Percentiles rank a stretch among this genome's conserved stretches.
phyloP scores from a whole-genome alignment of 2,113 vertebrate species.

The Thamnophis sirtalis region DNA sequence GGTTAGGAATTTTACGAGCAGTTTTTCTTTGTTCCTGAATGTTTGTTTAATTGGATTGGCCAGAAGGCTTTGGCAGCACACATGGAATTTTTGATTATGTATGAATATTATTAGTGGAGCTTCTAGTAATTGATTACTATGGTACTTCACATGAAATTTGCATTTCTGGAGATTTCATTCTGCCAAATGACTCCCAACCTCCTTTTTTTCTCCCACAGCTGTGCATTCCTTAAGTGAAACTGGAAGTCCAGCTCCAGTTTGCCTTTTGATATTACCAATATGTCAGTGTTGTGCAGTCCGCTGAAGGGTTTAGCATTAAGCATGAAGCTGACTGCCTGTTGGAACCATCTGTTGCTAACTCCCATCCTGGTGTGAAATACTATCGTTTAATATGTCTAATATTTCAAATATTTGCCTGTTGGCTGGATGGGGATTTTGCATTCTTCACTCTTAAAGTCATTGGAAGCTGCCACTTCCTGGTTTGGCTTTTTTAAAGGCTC shows the following conservation, averaged over 20 bases:
- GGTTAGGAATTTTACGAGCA: neutral
- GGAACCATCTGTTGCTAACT: neutral
- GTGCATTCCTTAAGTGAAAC: conserved; percentile 44
- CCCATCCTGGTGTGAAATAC: neutral
- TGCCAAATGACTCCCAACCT: neutral
- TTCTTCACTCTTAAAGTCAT: neutral
- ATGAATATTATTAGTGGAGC: neutral
- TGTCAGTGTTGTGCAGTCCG: conserved; percentile 16
- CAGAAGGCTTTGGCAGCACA: neutral
- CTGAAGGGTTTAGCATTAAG: conserved; percentile 39
- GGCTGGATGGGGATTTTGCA: conserved; percentile 2
- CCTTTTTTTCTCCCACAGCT: conserved; percentile 24
- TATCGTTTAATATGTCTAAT: neutral
- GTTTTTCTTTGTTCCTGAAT: neutral
- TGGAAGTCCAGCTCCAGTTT: conserved; percentile 25
- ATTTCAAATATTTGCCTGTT: neutral
- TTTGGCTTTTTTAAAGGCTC: neutral
- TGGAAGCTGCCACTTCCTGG: conserved; percentile 13
- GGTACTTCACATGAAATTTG: neutral
- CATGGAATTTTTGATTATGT: neutral
- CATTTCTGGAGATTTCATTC: neutral
- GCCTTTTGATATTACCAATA: neutral
- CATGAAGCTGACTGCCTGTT: conserved; percentile 21
- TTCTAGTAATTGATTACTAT: fast-evolving
- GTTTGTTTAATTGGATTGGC: neutral